Base-by-base conservation (phyloP, 2,888 invertebrate genomes). In the Drosophila melanocephala region DNA sequence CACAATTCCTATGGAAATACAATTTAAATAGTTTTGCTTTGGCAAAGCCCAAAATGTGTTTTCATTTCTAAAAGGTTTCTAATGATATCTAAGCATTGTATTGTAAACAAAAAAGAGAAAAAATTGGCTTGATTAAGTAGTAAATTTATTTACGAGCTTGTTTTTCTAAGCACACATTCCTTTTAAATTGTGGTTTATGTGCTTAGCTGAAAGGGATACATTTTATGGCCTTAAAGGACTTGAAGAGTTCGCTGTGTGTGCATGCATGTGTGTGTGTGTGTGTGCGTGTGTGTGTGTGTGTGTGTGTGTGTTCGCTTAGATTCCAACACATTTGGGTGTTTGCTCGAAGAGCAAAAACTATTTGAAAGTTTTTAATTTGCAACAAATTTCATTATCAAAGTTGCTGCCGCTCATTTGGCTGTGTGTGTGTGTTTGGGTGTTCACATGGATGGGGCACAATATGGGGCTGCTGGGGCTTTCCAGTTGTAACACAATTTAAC, bases 331-430 rank as follows among this genome's bases (percentile, higher is more conserved):
- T 47, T 47, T 47, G 14, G 22, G 47, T 32, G 55, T 28, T 57
- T 59, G 63, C 22, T 55, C n/a, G 63, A n/a, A 60, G 12, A 57
- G 9, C 67, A 28, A 44, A 44, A 79, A 72, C 80, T 76, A 79
- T 65, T 59, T 47, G 6, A 76, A 79, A 72, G 65, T 79, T 79
- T 72, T 63, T 76, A 67, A 72, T 69, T 60, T 56, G 47, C 50
- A 72, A 69, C 52, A 76, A 80, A 79, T 79, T 79, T 79, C 73
- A 79, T 80, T 69, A 79, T 50, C 39, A 66, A 79, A 76, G 53
- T 73, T 79, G 66, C 16, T 28, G 26, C 2, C 47, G 65, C 61
- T 35, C 68, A 52, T 66, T 75, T 32, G n/a, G 22, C n/a, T 56
- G 19, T 33, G 33, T 33, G 33, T 33, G 33, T 55, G 55, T 37